Evolutionary conservation across 2,888 invertebrate species (phyloP).

Genomic region (Pterobdella sp.): DNA sequence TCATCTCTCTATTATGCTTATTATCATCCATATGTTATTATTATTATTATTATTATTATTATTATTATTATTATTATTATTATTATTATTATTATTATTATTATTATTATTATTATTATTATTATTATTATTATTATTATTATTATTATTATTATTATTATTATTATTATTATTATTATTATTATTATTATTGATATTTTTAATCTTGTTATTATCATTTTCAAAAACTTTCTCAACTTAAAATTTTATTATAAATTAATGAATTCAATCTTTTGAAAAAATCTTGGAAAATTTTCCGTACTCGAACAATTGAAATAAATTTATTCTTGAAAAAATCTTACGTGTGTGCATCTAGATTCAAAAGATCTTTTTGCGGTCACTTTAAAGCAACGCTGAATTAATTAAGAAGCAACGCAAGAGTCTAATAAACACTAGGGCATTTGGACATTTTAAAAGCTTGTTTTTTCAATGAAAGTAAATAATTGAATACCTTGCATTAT

Average conservation of each 20-base stretch:
- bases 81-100: conserved; percentile 17
- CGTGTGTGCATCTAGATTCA: too few species aligned
- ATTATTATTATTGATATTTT: conserved; percentile 18
- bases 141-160: conserved; percentile 10
- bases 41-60: conserved; percentile 25
- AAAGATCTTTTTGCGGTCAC: too few species aligned
- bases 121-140: conserved; percentile 5
- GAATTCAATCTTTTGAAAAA: too few species aligned
- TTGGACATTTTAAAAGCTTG: background rate
- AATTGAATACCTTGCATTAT: conserved; percentile 9
- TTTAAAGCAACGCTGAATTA: too few species aligned
- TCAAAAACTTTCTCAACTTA: conserved; percentile 6
- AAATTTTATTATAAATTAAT: too few species aligned
- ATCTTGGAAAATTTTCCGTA: too few species aligned
- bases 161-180: conserved; percentile 4
- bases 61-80: conserved; percentile 24
- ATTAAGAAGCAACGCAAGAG: too few species aligned
- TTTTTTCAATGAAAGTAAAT: background rate
- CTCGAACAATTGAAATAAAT: too few species aligned
- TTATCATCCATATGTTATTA: conserved; percentile 22
- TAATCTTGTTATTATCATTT: conserved; percentile 21
- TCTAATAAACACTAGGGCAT: too few species aligned
- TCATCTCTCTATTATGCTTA: conserved; percentile 4
- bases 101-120: background rate
- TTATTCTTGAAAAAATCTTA: too few species aligned